These are phyloP conservation scores for Physocephala rufipes DNA, from an alignment of 2,888 invertebrate genomes.

Conservation along the genomic window DNA sequence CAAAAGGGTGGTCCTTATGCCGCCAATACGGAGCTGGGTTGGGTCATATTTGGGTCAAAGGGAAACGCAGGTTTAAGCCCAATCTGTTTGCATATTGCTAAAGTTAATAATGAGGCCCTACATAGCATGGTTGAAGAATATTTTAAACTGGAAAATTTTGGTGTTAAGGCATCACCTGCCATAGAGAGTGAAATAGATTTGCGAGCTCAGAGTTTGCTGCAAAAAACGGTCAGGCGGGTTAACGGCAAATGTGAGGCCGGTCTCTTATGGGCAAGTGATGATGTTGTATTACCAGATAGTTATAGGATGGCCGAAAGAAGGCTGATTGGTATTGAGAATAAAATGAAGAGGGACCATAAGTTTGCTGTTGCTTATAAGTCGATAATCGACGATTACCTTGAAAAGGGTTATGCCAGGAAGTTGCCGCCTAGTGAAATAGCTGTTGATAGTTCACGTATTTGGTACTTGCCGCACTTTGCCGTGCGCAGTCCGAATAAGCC, in stretches of 20 bases:
- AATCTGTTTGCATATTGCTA: conserved; percentile 3
- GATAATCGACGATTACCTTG: conserved; percentile 11
- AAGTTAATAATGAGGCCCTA: conserved; percentile 1
- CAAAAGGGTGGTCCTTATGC: conserved; percentile 28
- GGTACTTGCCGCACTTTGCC: conserved; percentile 50
- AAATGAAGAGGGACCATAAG: conserved; percentile 38
- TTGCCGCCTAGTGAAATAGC: not conserved
- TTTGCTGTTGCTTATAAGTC: conserved; percentile 21
- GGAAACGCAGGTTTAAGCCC: not conserved
- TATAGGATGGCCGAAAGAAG: conserved; percentile 43
- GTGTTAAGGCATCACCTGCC: conserved; percentile 10
- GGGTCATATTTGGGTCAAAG: conserved; percentile 32
- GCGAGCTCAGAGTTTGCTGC: conserved; percentile 16
- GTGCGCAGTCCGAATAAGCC: conserved; percentile 50
- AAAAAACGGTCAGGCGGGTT: conserved; percentile 5
- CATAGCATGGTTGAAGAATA: no score
- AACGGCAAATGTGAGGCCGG: conserved; percentile 25
- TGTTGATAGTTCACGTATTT: conserved; percentile 27
- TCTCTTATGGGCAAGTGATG: conserved; percentile 19
- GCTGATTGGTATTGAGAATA: conserved; percentile 39
- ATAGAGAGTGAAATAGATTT: conserved; percentile 23
- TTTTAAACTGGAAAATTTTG: conserved; percentile 29
- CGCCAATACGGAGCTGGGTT: conserved; percentile 30
- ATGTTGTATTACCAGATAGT: conserved; percentile 28
- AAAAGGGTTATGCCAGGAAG: conserved; percentile 21